These are phyloP conservation scores for Choristoneura fumiferana DNA, from an alignment of 1,140 invertebrate genomes.

Conservation along the genomic window DNA sequence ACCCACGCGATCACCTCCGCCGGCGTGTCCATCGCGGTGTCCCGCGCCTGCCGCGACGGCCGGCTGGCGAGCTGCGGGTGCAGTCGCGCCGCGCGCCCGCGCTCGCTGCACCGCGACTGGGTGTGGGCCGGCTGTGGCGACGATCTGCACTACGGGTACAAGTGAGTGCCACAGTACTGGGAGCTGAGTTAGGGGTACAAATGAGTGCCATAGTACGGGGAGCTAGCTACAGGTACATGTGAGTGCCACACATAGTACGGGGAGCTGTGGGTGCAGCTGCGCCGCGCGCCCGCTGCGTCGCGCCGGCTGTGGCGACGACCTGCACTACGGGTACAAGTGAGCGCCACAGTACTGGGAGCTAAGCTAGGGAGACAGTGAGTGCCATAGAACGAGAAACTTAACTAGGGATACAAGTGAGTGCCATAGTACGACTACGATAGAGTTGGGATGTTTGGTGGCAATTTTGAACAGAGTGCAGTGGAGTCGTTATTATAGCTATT, in stretches of 20 bases:
- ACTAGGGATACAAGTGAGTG: slow-evolving; percentile 77
- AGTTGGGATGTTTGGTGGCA: no score
- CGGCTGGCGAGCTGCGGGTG: slow-evolving; percentile 93
- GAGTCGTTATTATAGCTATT: no score
- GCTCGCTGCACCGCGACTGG: slow-evolving; percentile 92
- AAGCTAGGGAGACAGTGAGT: no score
- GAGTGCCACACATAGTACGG: no score
- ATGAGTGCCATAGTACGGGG: no score
- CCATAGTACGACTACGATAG: no score
- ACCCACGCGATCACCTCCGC: slow-evolving; percentile 93
- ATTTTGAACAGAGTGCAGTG: no score
- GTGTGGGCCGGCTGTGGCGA: slow-evolving; percentile 98
- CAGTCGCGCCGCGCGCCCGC: slow-evolving; percentile 87
- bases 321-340: slow-evolving; percentile 96
- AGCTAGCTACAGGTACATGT: no score
- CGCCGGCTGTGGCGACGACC: slow-evolving; percentile 98
- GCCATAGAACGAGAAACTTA: no score
- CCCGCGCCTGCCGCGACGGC: slow-evolving; percentile 93
- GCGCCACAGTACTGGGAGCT: no score
- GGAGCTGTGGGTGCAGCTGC: slow-evolving; percentile 92
- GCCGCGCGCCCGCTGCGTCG: slow-evolving; percentile 94
- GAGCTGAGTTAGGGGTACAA: no score
- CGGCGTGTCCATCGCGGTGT: slow-evolving; percentile 91
- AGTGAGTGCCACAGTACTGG: slow-evolving; percentile 84
- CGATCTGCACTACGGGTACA: slow-evolving; percentile 96